Evolutionary conservation across 2,888 invertebrate genomes (phyloP), one percentile per base, ranked within the genome.

Genomic region (Autographa pulchrina): DNA sequence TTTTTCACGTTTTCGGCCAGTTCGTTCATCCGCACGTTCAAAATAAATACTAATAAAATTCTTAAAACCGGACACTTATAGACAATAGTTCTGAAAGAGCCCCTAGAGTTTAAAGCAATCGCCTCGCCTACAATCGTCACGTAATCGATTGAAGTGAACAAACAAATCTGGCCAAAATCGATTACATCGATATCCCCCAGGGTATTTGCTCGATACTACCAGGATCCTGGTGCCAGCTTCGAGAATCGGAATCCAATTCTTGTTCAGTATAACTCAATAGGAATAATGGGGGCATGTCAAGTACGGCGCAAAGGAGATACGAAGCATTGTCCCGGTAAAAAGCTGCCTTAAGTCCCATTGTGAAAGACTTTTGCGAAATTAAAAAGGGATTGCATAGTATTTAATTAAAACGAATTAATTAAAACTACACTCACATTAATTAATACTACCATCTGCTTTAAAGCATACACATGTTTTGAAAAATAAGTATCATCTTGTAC

Each of bases 111-210:
- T 62, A 59, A 71, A 77, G 75, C 76, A 82, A 82, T 83, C 63
- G 73, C 61, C 62, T 63, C 54, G 41, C 60, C 74, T 75, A 83
- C 87, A 88, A 86, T 78, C 72, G 75, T 83, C 83, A 83, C 83
- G 91, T 89, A 92, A 92, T 91, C 90, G 89, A 90, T 91, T 91
- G 84, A 80, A 88, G 86, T 85, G 87, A 86, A 88, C 89, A 89
- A 91, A 90, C 88, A 90, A 90, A 90, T 91, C 86, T 86, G 79
- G 83, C 62, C 73, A 77, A 84, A 92, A 90, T 90, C 86, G 88
- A 90, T 89, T 86, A 85, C 75, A 75, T 75, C 82, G 78, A 85
- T 86, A 85, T 84, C 78, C 82, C 75, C 66, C 58, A 74, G 85
- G 80, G 82, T 86, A 78, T 86, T 87, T 85, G 82, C 81, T 73